These are phyloP conservation scores for Sminthopsis crassicaudata DNA, from an alignment of 2,113 vertebrate genomes.

Conservation along the genomic window DNA sequence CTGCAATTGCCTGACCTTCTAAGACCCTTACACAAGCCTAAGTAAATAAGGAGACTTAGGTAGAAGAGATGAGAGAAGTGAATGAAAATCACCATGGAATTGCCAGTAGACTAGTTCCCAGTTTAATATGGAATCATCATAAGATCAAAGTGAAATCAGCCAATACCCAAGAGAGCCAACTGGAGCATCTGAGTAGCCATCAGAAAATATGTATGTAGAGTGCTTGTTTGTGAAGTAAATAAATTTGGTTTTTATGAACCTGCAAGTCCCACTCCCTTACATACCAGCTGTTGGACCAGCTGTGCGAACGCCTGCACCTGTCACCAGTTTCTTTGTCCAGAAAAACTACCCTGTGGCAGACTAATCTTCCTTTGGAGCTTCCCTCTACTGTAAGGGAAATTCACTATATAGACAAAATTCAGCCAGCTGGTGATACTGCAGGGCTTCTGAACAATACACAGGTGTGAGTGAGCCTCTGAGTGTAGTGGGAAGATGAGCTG, in stretches of 20 bases:
- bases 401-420: not conserved
- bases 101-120: not conserved
- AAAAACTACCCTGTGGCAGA: not conserved
- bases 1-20: no score
- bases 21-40: no score
- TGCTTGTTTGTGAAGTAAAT: not conserved
- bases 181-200: not conserved
- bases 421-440: not conserved
- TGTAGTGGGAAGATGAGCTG: not conserved
- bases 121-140: not conserved
- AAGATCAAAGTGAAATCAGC: not conserved
- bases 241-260: not conserved
- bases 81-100: not conserved
- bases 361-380: not conserved
- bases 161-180: not conserved
- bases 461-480: not conserved
- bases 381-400: not conserved
- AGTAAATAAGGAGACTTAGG: not conserved
- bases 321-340: not conserved
- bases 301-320: not conserved
- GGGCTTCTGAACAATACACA: not conserved
- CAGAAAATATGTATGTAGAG: not conserved
- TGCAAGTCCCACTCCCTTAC: not conserved
- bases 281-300: not conserved
- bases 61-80: not conserved